These are phyloP conservation scores for Globia sparganii DNA, from an alignment of 2,888 invertebrate species.

Conservation along the genomic window DNA sequence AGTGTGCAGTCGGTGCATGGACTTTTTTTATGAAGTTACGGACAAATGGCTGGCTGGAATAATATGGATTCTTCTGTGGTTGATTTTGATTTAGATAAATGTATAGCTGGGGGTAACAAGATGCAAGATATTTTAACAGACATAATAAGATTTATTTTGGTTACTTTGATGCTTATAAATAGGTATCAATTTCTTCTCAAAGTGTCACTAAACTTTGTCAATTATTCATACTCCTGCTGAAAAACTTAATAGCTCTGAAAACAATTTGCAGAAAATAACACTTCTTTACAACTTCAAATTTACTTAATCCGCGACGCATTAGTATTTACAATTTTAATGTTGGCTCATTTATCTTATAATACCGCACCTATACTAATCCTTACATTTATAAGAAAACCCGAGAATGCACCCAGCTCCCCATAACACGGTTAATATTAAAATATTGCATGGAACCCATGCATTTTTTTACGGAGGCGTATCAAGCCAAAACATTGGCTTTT, in stretches of 20 bases:
- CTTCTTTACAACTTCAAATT: too few species aligned
- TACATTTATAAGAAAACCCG: slow-evolving; percentile 72
- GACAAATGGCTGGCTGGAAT: slow-evolving; percentile 65
- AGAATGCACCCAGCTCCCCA: slow-evolving; percentile 85
- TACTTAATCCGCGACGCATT: background rate
- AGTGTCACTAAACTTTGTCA: background rate
- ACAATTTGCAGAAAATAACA: background rate
- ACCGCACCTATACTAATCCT: slow-evolving; percentile 72
- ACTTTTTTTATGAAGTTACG: slow-evolving; percentile 81
- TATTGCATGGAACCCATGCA: slow-evolving; percentile 88
- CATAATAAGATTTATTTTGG: too few species aligned
- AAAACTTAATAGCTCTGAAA: background rate
- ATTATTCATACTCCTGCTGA: background rate
- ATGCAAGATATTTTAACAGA: background rate
- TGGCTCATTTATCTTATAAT: slow-evolving; percentile 27
- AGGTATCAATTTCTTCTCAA: background rate
- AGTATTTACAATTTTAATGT: background rate
- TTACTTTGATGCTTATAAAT: background rate
- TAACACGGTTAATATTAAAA: slow-evolving; percentile 90
- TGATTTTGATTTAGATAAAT: background rate
- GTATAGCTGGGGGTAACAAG: background rate
- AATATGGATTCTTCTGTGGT: slow-evolving; percentile 66
- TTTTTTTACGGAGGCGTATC: slow-evolving; percentile 84
- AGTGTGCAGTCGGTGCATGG: slow-evolving; percentile 77
- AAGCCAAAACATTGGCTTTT: slow-evolving; percentile 88